These are phyloP conservation scores for Anarsia innoxiella DNA, from an alignment of 2,888 invertebrate species.

Conservation along the genomic window DNA sequence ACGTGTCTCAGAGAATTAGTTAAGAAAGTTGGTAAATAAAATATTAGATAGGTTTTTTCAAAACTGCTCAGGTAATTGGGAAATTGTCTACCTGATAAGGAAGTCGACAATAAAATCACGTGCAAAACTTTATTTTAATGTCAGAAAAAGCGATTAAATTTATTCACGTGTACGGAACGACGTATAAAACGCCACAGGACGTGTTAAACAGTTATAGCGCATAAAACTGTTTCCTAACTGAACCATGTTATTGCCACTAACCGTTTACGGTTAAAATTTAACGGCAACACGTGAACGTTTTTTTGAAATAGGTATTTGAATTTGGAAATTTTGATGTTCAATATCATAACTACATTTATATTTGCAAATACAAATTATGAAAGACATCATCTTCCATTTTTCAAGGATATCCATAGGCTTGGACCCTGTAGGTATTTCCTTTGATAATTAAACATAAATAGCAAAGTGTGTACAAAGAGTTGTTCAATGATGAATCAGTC, in stretches of 20 bases:
- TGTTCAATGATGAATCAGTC: too few species aligned
- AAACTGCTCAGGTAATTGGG: too few species aligned
- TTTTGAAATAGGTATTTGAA: constrained; percentile 27
- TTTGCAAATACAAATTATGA: too few species aligned
- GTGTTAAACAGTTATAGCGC: constrained; percentile 51
- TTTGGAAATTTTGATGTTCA: constrained; percentile 4
- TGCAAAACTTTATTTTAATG: constrained; percentile 24
- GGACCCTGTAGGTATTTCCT: too few species aligned
- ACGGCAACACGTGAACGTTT: constrained; percentile 41
- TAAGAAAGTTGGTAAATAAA: too few species aligned
- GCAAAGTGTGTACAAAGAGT: too few species aligned
- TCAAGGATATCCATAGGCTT: too few species aligned
- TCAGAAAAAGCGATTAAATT: constrained; percentile 36
- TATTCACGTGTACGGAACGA: constrained; percentile 46
- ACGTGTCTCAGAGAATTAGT: too few species aligned
- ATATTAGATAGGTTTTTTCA: too few species aligned
- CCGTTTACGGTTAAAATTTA: constrained; percentile 45
- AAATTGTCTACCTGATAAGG: not conserved
- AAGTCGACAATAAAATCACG: constrained; percentile 12
- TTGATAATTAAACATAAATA: too few species aligned
- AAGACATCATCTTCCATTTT: too few species aligned
- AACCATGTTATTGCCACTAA: constrained; percentile 42
- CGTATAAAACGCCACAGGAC: constrained; percentile 35
- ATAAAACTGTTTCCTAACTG: constrained; percentile 48
- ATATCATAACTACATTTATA: too few species aligned